These are phyloP conservation scores for Rhynchonycteris naso DNA, from an alignment of 2,797 vertebrate genomes.

Conservation along the genomic window DNA sequence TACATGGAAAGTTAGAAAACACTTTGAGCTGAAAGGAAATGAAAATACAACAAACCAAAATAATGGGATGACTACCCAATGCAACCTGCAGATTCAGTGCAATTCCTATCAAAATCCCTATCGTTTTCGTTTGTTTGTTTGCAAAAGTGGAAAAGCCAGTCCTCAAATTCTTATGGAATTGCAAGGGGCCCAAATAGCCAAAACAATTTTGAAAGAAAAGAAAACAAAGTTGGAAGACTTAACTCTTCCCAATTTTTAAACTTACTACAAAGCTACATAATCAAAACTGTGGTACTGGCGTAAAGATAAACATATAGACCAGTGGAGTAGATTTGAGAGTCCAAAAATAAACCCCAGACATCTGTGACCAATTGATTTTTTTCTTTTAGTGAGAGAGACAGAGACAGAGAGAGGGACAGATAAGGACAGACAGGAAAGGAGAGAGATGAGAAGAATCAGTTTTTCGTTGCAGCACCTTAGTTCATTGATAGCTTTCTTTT, in stretches of 20 bases:
- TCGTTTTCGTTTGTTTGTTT: background rate
- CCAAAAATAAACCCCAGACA: background rate
- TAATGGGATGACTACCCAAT: too few relatives aligned
- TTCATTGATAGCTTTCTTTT: too few relatives aligned
- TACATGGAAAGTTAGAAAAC: background rate
- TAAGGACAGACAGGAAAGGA: too few relatives aligned
- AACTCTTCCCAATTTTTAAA: background rate
- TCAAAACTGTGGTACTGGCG: background rate
- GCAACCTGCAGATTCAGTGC: too few relatives aligned
- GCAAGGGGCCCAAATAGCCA: background rate
- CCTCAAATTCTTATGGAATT: background rate
- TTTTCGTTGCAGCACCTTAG: too few relatives aligned
- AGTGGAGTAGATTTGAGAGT: background rate
- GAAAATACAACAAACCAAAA: background rate
- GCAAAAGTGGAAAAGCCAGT: background rate
- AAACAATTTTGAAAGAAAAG: background rate
- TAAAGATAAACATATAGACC: background rate
- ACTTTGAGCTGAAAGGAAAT: background rate
- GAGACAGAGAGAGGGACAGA: too few relatives aligned
- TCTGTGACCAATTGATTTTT: background rate
- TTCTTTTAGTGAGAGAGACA: too few relatives aligned
- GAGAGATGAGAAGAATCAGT: too few relatives aligned
- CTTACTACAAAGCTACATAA: too few relatives aligned
- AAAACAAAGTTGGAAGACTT: background rate
- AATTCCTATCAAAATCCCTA: too few relatives aligned